phyloP scores from a whole-genome alignment of 1,140 invertebrate genomes.

The Dendroctonus valens region DNA sequence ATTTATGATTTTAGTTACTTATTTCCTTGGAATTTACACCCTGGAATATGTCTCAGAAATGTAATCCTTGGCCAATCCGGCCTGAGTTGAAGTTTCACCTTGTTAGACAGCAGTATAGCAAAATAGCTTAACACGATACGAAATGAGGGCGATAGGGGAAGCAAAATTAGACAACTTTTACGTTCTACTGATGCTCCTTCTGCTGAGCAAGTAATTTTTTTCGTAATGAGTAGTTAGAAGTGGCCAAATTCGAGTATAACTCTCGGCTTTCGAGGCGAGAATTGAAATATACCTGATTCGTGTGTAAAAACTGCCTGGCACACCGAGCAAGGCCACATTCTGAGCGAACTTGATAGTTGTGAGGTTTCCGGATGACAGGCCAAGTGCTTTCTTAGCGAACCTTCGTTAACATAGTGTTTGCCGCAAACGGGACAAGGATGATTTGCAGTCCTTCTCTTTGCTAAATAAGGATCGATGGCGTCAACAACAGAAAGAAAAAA shows the following conservation, averaged over 20 bases:
- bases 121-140: too few species aligned
- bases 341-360: conserved; percentile 78
- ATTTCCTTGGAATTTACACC: too few species aligned
- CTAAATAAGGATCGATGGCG: conserved; percentile 72
- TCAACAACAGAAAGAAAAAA: conserved; percentile 52
- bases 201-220: too few species aligned
- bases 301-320: conserved; percentile 93
- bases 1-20: too few species aligned
- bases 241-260: conserved; percentile 2
- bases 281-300: conserved; percentile 72
- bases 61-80: too few species aligned
- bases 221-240: background rate
- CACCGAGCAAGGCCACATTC: conserved; percentile 93
- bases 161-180: too few species aligned
- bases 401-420: conserved; percentile 93
- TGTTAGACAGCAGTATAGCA: too few species aligned
- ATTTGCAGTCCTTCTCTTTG: conserved; percentile 87
- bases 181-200: too few species aligned
- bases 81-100: too few species aligned
- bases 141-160: too few species aligned
- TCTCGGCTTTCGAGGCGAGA: background rate
- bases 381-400: conserved; percentile 86
- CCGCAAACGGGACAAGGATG: conserved; percentile 93
- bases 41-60: too few species aligned
- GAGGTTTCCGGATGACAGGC: conserved; percentile 89